A percentile compares a stretch with the other conserved stretches of the same genome.
These are phyloP conservation scores for Enteromius treurensis DNA, from an alignment of 2,797 vertebrate species.

Conservation along the genomic window DNA sequence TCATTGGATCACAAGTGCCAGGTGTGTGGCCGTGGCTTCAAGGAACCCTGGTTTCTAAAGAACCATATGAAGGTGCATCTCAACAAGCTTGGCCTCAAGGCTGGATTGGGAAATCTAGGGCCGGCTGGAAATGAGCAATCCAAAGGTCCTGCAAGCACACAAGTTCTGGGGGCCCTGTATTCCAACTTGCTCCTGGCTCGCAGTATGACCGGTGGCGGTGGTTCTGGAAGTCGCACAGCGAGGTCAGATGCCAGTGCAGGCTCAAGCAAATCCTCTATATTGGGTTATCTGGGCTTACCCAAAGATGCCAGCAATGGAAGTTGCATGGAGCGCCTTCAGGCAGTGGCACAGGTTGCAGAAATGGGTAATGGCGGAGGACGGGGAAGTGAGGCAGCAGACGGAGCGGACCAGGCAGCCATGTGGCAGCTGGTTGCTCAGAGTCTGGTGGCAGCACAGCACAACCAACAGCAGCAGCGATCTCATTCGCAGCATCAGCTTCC, in stretches of 20 bases:
- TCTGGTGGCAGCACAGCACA: constrained; percentile 74
- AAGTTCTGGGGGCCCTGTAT: constrained; percentile 86
- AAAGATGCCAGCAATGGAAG: constrained; percentile 79
- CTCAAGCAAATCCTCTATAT: constrained; percentile 79
- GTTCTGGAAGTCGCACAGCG: constrained; percentile 66
- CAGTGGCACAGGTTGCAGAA: constrained; percentile 83
- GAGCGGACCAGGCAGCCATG: constrained; percentile 78
- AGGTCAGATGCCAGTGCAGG: constrained; percentile 66
- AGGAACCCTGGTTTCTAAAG: constrained; percentile 96
- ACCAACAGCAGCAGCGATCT: constrained; percentile 64
- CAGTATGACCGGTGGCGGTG: constrained; percentile 62
- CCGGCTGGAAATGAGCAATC: constrained; percentile 71
- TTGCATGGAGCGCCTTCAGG: constrained; percentile 86
- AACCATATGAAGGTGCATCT: constrained; percentile 97
- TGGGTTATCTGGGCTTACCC: constrained; percentile 85
- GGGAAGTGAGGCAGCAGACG: constrained; percentile 62
- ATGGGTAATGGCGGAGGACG: constrained; percentile 72
- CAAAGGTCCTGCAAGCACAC: constrained; percentile 72
- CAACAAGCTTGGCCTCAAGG: constrained; percentile 88
- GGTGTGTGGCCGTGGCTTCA: constrained; percentile 92
- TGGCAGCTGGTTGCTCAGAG: constrained; percentile 82
- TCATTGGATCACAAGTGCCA: constrained; percentile 94
- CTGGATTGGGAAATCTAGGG: constrained; percentile 73
- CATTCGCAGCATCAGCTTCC: constrained; percentile 69
- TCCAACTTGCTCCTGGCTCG: constrained; percentile 85